Conservation (phyloP, 2,113 vertebrate genomes). For the Apeltes quadracus region DNA sequence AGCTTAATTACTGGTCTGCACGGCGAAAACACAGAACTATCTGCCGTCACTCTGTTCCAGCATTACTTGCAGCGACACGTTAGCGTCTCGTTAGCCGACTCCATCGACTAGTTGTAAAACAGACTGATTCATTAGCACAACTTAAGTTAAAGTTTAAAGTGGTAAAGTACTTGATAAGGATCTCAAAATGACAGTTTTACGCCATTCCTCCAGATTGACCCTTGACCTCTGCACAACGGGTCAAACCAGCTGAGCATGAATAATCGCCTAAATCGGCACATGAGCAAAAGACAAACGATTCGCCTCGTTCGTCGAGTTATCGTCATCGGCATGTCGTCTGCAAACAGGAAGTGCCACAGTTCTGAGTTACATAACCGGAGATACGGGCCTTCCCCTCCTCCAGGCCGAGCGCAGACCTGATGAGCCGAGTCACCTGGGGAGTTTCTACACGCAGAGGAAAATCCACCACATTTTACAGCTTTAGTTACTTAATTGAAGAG, state of each 20-base stretch:
- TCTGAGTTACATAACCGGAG: conserved; percentile 11
- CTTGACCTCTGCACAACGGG: not conserved
- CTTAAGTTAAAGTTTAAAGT: too few species aligned
- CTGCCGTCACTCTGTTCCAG: too few species aligned
- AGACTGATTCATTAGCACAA: too few species aligned
- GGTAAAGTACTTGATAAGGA: not conserved
- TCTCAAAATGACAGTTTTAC: not conserved
- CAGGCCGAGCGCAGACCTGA: conserved; percentile 24
- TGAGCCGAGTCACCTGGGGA: too few species aligned
- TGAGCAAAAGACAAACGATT: conserved; percentile 4
- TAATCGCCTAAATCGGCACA: not conserved
- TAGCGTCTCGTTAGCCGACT: not conserved
- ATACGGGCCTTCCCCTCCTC: conserved; percentile 18
- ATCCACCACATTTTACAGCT: not conserved
- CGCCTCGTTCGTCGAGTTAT: conserved; percentile 48
- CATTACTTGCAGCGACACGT: not conserved
- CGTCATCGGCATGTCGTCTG: conserved; percentile 59
- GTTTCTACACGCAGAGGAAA: not conserved
- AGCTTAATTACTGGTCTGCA: too few species aligned
- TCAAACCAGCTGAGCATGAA: not conserved
- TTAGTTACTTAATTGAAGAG: not conserved
- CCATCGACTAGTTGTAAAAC: too few species aligned
- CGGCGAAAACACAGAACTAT: too few species aligned
- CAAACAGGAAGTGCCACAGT: conserved; percentile 65
- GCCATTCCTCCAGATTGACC: not conserved